Conservation (phyloP, 2,113 vertebrate species). For the Sialia sialis region DNA sequence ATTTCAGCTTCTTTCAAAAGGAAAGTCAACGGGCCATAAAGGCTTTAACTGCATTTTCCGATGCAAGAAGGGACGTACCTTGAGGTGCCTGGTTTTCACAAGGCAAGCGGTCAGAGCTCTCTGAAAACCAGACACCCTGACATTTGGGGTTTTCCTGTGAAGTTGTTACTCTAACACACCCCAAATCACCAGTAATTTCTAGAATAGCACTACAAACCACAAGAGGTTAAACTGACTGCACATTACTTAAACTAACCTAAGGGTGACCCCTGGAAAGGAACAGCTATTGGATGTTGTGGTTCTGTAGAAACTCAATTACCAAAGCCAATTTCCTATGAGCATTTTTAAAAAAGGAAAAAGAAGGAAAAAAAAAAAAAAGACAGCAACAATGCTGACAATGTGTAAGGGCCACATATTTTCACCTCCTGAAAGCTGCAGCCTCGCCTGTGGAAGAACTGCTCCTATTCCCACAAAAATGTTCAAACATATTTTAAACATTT, state of each 20-base stretch:
- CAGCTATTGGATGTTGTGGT: constrained; percentile 56
- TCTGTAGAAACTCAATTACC: constrained; percentile 66
- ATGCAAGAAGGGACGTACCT: accelerated
- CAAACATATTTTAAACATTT: constrained; percentile 56
- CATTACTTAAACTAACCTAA: constrained; percentile 49
- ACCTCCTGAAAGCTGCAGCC: neutral
- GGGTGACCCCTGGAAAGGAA: constrained; percentile 36
- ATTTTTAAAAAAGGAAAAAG: neutral
- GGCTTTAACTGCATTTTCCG: neutral
- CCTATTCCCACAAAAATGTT: constrained; percentile 52
- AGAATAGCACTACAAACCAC: constrained; percentile 42
- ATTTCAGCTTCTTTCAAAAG: neutral
- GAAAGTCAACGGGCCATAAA: neutral
- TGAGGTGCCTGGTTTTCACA: neutral
- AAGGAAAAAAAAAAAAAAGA: neutral
- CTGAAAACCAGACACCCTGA: constrained; percentile 8
- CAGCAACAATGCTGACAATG: constrained; percentile 39
- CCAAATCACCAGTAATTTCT: constrained; percentile 50
- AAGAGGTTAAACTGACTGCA: constrained; percentile 47
- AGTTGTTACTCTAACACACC: constrained; percentile 36
- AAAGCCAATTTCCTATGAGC: constrained; percentile 62
- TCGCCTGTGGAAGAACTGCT: neutral
- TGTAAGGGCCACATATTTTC: constrained; percentile 28
- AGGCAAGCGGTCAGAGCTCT: neutral
- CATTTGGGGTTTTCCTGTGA: constrained; percentile 47